phyloP scores from a whole-genome alignment of 2,797 vertebrate species.

The Chaenodraco wilsoni region DNA sequence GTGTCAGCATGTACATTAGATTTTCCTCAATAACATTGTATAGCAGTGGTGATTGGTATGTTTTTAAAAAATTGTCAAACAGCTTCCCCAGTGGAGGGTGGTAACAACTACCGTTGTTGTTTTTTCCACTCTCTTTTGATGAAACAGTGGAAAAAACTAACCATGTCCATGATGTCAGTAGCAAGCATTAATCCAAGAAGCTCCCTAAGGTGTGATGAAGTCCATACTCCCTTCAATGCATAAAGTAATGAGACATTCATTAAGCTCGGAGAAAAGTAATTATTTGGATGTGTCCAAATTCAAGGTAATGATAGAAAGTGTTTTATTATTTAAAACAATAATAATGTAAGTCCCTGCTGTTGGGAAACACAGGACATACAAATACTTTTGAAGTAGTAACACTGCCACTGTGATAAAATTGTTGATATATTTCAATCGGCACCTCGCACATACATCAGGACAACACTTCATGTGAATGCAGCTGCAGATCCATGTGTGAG shows the following conservation, averaged over 20 bases:
- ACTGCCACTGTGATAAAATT: slow-evolving; percentile 32
- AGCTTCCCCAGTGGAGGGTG: not conserved
- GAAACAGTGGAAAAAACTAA: not conserved
- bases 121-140: not conserved
- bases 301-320: not conserved
- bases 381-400: slow-evolving; percentile 15
- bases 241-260: not conserved
- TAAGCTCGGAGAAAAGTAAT: not conserved
- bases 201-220: not conserved
- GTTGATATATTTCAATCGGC: slow-evolving; percentile 61
- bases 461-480: slow-evolving; percentile 45
- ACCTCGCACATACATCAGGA: slow-evolving; percentile 27
- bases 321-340: not conserved
- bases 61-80: not conserved
- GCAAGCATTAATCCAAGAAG: not conserved
- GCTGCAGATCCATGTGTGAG: slow-evolving; percentile 53
- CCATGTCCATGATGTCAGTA: not conserved
- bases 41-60: slow-evolving; percentile 1
- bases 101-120: not conserved
- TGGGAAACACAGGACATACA: slow-evolving; percentile 9
- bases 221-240: not conserved
- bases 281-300: not conserved
- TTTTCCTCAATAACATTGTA: slow-evolving; percentile 26
- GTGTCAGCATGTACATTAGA: slow-evolving; percentile 9
- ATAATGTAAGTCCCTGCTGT: not conserved